Evolutionary conservation across 2,113 vertebrate species (phyloP).

Genomic region (Edolisoma coerulescens): DNA sequence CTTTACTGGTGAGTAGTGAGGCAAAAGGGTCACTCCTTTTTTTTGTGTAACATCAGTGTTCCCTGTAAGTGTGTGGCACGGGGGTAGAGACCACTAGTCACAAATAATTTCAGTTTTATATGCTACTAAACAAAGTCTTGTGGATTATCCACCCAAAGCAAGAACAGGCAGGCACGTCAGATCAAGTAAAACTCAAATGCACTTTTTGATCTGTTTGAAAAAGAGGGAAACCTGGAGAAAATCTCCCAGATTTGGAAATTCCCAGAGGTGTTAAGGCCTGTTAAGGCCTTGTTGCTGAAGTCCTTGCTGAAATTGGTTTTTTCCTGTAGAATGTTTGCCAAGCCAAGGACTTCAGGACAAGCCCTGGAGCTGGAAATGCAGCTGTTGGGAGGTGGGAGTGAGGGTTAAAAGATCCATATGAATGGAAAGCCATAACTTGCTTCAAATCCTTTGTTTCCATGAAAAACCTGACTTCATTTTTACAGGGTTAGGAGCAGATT

Average conservation of each 20-base stretch:
- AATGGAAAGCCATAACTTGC: background rate
- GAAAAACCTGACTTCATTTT: background rate
- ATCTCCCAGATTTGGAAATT: background rate
- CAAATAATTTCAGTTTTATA: accelerated
- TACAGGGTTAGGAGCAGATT: background rate
- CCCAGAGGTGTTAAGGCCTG: background rate
- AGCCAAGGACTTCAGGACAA: background rate
- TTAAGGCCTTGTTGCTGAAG: background rate
- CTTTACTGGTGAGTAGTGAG: conserved; percentile 80
- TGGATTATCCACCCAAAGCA: background rate
- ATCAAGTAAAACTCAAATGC: background rate
- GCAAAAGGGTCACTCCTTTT: background rate
- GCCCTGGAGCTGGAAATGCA: background rate
- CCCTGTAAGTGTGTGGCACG: background rate
- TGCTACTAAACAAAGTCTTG: background rate
- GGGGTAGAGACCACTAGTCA: background rate
- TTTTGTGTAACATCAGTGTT: background rate
- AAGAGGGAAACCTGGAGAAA: background rate
- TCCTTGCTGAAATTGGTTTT: background rate
- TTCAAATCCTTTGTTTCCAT: background rate
- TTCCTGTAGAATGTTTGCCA: background rate
- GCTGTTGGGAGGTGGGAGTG: background rate
- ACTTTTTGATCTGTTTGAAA: background rate
- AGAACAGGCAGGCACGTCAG: background rate
- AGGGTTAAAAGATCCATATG: background rate